Base-by-base conservation (phyloP, 2,888 invertebrate species). In the Acronicta aceris region DNA sequence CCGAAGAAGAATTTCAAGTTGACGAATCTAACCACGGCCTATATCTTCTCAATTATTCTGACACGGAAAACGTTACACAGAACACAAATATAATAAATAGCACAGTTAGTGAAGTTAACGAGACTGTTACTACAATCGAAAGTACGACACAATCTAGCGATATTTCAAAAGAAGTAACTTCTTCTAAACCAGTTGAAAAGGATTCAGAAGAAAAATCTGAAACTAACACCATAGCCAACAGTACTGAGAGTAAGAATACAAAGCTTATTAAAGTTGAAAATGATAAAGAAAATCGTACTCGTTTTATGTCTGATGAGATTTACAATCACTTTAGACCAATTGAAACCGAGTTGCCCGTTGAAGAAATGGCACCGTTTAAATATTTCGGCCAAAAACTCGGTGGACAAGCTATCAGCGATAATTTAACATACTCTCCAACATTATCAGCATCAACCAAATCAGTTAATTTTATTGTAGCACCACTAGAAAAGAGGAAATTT, bases 361-460 rank as follows among this genome's bases (percentile, higher is more conserved):
- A 96, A 83, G 96, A 96, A 78, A 95, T 96, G 92, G 95, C 96
- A 50, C 96, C 97, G 12, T 97, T 97, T 85, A 91, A 96, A 59
- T 96, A 95, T 81, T 97, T 97, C 81, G 97, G 97, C 0, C 96
- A 96, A 80, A 97, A 97, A 82, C 80, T 95, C 43, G 93, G 89
- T 10, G 90, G 92, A 1, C 88, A 80, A 62, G 76, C 80, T 15
- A 89, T 94, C 16, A 91, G 77, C 61, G 95, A 94, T 63, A 95
- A 94, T 69, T 82, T 94, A 12, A 94, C 94, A 0, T 88, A 92
- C 75, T 90, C 92, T 16, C 93, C 94, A n/a, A 89, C 89, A 25
- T 71, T 92, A 47, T 93, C 93, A 45, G 93, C 94, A n/a, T 94
- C 94, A 5, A 95, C 94, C 4, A 94, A 95, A 78, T 89, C 95